These are phyloP conservation scores for Scaptomyza parva DNA, from an alignment of 2,888 invertebrate species.

Conservation along the genomic window DNA sequence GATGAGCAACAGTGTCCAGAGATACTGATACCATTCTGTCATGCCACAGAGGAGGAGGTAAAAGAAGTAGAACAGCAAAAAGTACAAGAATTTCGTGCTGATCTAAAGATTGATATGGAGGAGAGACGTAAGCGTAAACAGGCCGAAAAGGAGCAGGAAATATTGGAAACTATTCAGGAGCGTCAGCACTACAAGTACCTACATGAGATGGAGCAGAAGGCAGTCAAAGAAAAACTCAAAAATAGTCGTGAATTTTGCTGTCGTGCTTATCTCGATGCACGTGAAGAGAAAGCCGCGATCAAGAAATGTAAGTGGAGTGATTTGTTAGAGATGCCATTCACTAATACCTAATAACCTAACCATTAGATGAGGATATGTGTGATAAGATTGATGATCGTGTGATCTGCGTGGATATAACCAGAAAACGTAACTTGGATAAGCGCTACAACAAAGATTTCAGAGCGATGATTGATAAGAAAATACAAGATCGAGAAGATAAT, in stretches of 20 bases:
- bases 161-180: conserved; percentile 47
- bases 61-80: conserved; percentile 46
- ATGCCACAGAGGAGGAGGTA: conserved; percentile 48
- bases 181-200: conserved; percentile 57
- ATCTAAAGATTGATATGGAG: conserved; percentile 53
- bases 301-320: conserved; percentile 39
- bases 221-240: conserved; percentile 23
- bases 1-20: conserved; percentile 56
- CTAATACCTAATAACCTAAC: no score
- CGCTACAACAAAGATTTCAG: conserved; percentile 33
- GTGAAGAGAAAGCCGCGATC: conserved; percentile 42
- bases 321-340: not conserved
- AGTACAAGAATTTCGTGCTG: conserved; percentile 21
- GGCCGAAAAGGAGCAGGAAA: conserved; percentile 26
- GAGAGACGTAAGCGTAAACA: conserved; percentile 21
- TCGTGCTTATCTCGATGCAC: conserved; percentile 38
- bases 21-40: conserved; percentile 41
- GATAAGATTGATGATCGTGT: conserved; percentile 55
- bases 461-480: conserved; percentile 5
- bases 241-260: conserved; percentile 35
- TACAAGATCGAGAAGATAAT: conserved; percentile 3
- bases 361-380: conserved; percentile 43
- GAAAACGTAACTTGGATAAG: conserved; percentile 37
- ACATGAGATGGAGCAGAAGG: conserved; percentile 40
- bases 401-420: conserved; percentile 47